A percentile compares a stretch with the other conserved stretches of the same genome.
Evolutionary conservation across 1,140 invertebrate species (phyloP).

Genomic region (Leptinotarsa defecta): DNA sequence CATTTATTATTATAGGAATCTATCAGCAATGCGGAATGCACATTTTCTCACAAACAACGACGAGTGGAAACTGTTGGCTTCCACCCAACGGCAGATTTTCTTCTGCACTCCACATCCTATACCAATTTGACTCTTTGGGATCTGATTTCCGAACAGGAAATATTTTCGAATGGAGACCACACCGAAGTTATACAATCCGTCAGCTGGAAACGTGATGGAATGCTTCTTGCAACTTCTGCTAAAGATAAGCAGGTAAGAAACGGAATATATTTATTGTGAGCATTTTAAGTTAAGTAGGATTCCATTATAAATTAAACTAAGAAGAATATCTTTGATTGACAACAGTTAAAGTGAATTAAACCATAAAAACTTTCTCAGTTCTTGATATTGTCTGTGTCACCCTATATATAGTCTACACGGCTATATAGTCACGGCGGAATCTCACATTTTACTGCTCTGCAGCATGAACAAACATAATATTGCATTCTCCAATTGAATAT

Average conservation of each 20-base stretch:
- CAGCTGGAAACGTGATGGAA: conserved; percentile 84
- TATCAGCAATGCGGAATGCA: conserved; percentile 78
- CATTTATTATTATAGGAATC: conserved; percentile 62
- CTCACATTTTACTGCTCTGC: no score
- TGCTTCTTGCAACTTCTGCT: conserved; percentile 72
- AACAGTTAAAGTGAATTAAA: no score
- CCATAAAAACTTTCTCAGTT: no score
- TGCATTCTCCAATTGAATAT: no score
- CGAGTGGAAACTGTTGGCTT: conserved; percentile 85
- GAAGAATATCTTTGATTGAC: no score
- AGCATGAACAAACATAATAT: no score
- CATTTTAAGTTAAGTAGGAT: no score
- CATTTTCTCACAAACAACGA: conserved; percentile 78
- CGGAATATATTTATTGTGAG: no score
- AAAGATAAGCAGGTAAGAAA: conserved; percentile 75
- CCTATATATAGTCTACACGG: no score
- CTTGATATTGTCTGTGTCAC: no score
- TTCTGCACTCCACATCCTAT: conserved; percentile 80
- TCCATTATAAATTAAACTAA: no score
- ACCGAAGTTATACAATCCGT: conserved; percentile 82
- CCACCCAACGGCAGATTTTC: conserved; percentile 83
- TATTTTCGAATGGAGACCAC: conserved; percentile 79
- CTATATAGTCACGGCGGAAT: no score
- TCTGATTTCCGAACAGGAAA: conserved; percentile 78
- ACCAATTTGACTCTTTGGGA: conserved; percentile 87